Conservation (phyloP, 1,140 invertebrate genomes). For the Onthophagus taurus region DNA sequence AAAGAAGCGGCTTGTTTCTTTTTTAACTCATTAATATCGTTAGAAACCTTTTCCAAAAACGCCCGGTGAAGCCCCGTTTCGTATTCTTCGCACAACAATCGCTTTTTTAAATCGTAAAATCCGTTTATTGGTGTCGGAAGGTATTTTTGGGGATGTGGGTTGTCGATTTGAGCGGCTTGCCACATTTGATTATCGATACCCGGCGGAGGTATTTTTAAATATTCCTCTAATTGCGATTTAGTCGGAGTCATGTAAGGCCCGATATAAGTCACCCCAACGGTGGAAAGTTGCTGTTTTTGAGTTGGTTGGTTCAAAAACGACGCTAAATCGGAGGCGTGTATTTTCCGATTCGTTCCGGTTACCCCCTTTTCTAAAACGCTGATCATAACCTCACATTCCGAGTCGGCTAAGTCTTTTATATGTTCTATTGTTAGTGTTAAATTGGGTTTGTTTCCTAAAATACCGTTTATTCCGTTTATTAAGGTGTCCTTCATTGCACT, state of each 20-base stretch:
- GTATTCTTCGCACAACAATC: constrained; percentile 72
- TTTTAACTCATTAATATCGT: constrained; percentile 65
- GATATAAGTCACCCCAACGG: constrained; percentile 49
- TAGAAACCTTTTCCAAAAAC: constrained; percentile 64
- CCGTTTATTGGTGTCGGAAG: constrained; percentile 90
- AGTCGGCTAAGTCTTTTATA: constrained; percentile 62
- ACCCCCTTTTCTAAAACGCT: constrained; percentile 69
- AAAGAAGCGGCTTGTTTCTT: constrained; percentile 59
- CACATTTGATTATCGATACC: constrained; percentile 74
- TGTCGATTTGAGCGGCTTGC: constrained; percentile 87
- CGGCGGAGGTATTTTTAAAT: constrained; percentile 78
- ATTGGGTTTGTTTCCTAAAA: constrained; percentile 77
- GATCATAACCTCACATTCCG: constrained; percentile 61
- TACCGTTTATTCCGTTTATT: constrained; percentile 52
- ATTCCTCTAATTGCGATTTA: constrained; percentile 72
- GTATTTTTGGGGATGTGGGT: constrained; percentile 80
- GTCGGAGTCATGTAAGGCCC: constrained; percentile 56
- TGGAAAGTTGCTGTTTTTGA: constrained; percentile 58
- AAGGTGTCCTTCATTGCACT: constrained; percentile 62
- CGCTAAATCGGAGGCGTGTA: constrained; percentile 64
- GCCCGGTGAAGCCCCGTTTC: constrained; percentile 69
- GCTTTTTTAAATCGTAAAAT: constrained; percentile 72
- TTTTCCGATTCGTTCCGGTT: constrained; percentile 54
- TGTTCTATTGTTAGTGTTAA: constrained; percentile 67
- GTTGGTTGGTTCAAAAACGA: constrained; percentile 56